phyloP scores from a whole-genome alignment of 2,797 vertebrate genomes.

The Gymnothorax reevesii region DNA sequence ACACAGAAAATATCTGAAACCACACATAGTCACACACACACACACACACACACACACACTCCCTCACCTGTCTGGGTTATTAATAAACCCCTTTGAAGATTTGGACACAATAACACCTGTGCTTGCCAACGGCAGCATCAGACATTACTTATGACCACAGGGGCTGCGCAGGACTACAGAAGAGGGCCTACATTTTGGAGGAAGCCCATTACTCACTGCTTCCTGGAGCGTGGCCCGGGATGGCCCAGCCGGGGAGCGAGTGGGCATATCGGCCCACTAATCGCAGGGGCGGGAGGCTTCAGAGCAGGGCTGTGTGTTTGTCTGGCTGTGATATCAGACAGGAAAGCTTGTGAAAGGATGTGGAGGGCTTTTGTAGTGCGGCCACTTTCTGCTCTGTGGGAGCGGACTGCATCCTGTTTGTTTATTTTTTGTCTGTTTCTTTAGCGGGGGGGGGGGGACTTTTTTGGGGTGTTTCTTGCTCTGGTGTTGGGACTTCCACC shows the following conservation, averaged over 20 bases:
- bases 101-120: constrained; percentile 22
- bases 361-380: background rate
- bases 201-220: constrained; percentile 23
- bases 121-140: background rate
- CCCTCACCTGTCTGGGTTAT: constrained; percentile 19
- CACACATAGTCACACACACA: background rate
- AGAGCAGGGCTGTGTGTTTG: background rate
- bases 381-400: background rate
- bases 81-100: constrained; percentile 16
- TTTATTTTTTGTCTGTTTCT: background rate
- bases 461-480: background rate
- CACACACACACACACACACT: background rate
- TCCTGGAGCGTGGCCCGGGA: background rate
- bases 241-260: background rate
- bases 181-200: background rate
- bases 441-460: background rate
- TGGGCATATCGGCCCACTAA: background rate
- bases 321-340: background rate
- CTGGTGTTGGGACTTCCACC: background rate
- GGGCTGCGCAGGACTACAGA: background rate
- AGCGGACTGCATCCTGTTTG: background rate
- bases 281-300: background rate
- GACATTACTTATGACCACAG: background rate
- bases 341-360: background rate
- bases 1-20: background rate